Conservation (phyloP, 2,113 vertebrate species). For the Perca fluviatilis region DNA sequence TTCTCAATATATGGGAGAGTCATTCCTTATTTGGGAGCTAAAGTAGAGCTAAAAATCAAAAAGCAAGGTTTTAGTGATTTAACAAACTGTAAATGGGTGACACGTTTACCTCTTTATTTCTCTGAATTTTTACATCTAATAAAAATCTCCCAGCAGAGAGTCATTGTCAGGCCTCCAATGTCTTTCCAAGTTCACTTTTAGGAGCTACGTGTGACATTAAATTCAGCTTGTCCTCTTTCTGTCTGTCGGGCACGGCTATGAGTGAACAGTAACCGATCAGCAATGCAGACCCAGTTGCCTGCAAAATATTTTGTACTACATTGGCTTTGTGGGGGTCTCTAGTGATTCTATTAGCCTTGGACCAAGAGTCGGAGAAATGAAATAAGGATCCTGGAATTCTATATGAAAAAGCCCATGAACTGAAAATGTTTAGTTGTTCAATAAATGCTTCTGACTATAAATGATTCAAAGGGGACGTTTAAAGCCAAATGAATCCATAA, state of each 20-base stretch:
- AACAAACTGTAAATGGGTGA: neutral
- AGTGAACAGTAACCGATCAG: neutral
- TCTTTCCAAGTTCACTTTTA: constrained; percentile 1
- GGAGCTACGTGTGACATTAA: neutral
- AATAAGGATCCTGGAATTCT: neutral
- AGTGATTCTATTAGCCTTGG: neutral
- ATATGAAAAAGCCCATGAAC: neutral
- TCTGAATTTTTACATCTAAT: neutral
- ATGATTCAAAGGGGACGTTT: neutral
- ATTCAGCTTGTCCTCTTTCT: neutral
- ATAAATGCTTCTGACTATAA: neutral
- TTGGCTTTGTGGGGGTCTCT: neutral
- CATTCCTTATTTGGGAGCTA: neutral
- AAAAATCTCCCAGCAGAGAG: neutral
- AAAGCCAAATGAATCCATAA: neutral
- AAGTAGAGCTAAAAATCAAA: neutral
- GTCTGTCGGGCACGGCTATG: neutral
- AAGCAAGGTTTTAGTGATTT: neutral
- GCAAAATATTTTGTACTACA: too few relatives aligned
- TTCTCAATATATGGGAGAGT: neutral
- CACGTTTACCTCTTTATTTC: neutral
- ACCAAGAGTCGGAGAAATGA: neutral
- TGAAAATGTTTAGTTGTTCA: neutral
- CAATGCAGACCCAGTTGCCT: neutral
- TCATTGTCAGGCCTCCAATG: neutral